Evolutionary conservation across 2,888 invertebrate genomes (phyloP).

Genomic region (Yponomeuta sedellus): DNA sequence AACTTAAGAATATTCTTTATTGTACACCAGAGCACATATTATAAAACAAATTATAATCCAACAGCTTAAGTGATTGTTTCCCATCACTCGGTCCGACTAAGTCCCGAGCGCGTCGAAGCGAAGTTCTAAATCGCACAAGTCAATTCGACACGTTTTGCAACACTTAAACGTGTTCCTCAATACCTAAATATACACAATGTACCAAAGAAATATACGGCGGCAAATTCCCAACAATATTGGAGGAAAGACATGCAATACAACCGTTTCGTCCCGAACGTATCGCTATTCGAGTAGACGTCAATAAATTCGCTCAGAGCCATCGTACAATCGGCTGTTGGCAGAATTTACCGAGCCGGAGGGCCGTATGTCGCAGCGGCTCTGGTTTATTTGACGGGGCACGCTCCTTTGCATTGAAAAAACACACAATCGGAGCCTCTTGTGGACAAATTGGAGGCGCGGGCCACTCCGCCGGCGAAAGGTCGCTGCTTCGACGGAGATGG

Average conservation of each 20-base stretch:
- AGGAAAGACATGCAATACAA: conserved; percentile 13
- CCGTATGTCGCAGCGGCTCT: background rate
- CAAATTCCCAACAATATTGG: conserved; percentile 25
- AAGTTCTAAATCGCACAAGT: too few species aligned
- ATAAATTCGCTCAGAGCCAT: conserved; percentile 48
- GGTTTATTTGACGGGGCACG: conserved; percentile 27
- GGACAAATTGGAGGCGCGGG: conserved; percentile 62
- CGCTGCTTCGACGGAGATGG: background rate
- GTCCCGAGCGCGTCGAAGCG: too few species aligned
- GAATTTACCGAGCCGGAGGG: background rate
- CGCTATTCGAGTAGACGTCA: conserved; percentile 44
- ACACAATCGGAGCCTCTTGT: conserved; percentile 37
- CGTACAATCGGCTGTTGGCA: conserved; percentile 12
- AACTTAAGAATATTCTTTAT: too few species aligned
- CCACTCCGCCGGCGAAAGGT: background rate
- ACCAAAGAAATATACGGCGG: background rate
- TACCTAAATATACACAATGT: too few species aligned
- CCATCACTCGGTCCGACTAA: too few species aligned
- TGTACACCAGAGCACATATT: too few species aligned
- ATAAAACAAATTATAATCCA: too few species aligned
- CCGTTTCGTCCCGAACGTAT: conserved; percentile 37
- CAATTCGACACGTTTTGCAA: too few species aligned
- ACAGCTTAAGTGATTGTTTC: too few species aligned
- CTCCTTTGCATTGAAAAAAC: conserved; percentile 65
- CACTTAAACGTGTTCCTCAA: too few species aligned